These are phyloP conservation scores for Syritta pipiens DNA, from an alignment of 2,888 invertebrate species.

Conservation along the genomic window DNA sequence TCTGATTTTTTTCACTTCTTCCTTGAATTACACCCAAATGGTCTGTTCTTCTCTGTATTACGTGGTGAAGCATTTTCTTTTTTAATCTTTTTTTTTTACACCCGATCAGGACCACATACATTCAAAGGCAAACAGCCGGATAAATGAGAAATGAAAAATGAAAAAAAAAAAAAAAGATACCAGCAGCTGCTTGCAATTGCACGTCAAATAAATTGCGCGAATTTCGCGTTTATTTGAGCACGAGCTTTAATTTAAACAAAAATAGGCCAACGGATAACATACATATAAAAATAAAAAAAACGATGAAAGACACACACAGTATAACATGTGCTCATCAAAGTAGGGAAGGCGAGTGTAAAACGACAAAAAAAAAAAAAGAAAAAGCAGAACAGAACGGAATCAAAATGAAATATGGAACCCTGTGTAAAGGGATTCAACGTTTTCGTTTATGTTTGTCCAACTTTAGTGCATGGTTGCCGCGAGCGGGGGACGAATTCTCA, in stretches of 20 bases:
- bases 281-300: conserved; percentile 20
- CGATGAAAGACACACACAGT: conserved; percentile 40
- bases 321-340: conserved; percentile 63
- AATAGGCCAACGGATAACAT: conserved; percentile 68
- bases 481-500: not conserved
- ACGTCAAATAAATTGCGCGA: conserved; percentile 70
- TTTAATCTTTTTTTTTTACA: not conserved
- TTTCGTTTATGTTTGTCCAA: conserved; percentile 22
- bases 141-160: conserved; percentile 21
- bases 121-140: conserved; percentile 49
- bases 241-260: conserved; percentile 69
- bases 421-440: conserved; percentile 33
- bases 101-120: conserved; percentile 44
- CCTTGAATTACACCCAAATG: not conserved
- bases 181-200: conserved; percentile 69
- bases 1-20: not conserved
- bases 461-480: conserved; percentile 19
- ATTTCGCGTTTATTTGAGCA: conserved; percentile 69
- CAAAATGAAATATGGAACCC: conserved; percentile 8
- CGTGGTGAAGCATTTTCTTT: not conserved
- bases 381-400: not conserved
- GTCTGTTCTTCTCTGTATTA: not conserved
- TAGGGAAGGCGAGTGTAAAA: conserved; percentile 16
- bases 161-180: conserved; percentile 17
- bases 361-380: not conserved